These are phyloP conservation scores for Hirundichthys speculiger DNA, from an alignment of 2,113 vertebrate genomes.

Conservation along the genomic window DNA sequence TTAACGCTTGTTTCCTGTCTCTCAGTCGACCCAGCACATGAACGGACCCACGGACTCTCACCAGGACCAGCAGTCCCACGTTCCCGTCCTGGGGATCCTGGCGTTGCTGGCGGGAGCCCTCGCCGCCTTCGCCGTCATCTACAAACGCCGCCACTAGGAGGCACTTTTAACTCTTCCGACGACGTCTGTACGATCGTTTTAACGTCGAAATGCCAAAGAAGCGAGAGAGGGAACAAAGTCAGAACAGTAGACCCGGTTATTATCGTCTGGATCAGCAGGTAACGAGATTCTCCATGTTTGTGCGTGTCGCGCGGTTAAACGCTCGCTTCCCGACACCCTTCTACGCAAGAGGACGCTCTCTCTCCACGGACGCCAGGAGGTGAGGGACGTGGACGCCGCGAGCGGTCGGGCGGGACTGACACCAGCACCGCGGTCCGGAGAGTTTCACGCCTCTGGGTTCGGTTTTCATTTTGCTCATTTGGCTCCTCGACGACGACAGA, in stretches of 20 bases:
- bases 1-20: constrained; percentile 35
- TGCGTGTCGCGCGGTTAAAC: constrained; percentile 44
- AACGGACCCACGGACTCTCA: constrained; percentile 61
- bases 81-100: constrained; percentile 37
- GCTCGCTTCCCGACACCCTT: constrained; percentile 48
- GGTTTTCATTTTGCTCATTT: too few relatives aligned
- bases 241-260: constrained; percentile 34
- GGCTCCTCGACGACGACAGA: too few relatives aligned
- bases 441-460: too few relatives aligned
- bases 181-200: constrained; percentile 43
- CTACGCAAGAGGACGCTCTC: constrained; percentile 25
- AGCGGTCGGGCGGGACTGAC: too few relatives aligned
- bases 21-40: constrained; percentile 48
- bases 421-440: too few relatives aligned
- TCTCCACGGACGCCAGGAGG: constrained; percentile 26
- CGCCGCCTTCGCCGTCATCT: constrained; percentile 39
- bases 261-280: constrained; percentile 28
- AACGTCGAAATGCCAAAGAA: constrained; percentile 67
- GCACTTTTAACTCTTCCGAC: constrained; percentile 46
- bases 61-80: constrained; percentile 36
- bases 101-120: constrained; percentile 29
- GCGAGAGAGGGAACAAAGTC: constrained; percentile 34
- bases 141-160: constrained; percentile 41
- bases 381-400: not conserved
- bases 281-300: constrained; percentile 29